Percentiles rank a stretch among this genome's conserved stretches.
These are phyloP conservation scores for Tinamus guttatus DNA, from an alignment of 2,113 vertebrate species.

Conservation along the genomic window DNA sequence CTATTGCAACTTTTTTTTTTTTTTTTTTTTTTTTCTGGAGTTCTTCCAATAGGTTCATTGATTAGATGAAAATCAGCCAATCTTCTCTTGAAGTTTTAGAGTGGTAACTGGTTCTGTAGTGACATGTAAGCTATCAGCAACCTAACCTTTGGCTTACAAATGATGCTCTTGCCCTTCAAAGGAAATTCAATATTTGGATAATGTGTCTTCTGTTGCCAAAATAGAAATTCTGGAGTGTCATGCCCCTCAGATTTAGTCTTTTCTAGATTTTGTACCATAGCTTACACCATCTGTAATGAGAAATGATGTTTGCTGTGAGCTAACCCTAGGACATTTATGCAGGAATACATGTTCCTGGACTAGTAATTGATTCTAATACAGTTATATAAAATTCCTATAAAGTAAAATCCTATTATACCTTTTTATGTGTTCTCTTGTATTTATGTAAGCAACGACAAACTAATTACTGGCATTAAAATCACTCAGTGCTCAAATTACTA, in stretches of 20 bases:
- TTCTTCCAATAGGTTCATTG: neutral
- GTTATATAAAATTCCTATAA: conserved; percentile 10
- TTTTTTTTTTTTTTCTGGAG: neutral
- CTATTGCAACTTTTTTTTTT: accelerated
- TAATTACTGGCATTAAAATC: conserved; percentile 50
- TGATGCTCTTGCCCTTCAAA: neutral
- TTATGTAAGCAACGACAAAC: conserved; percentile 15
- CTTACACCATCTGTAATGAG: neutral
- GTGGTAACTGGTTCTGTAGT: neutral
- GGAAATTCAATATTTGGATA: neutral
- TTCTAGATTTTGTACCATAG: neutral
- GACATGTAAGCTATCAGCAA: neutral
- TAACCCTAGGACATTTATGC: neutral
- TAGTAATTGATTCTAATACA: neutral
- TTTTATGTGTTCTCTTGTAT: conserved; percentile 29
- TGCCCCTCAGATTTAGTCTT: neutral
- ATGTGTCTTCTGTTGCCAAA: neutral
- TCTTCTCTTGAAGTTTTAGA: neutral
- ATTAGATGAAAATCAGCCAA: neutral
- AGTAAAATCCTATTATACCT: neutral
- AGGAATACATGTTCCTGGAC: neutral
- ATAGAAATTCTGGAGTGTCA: neutral
- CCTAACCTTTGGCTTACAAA: neutral
- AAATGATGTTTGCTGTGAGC: neutral
- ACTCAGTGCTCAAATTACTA: conserved; percentile 23